phyloP scores from a whole-genome alignment of 1,140 invertebrate genomes.

The Solenopsis fugax region DNA sequence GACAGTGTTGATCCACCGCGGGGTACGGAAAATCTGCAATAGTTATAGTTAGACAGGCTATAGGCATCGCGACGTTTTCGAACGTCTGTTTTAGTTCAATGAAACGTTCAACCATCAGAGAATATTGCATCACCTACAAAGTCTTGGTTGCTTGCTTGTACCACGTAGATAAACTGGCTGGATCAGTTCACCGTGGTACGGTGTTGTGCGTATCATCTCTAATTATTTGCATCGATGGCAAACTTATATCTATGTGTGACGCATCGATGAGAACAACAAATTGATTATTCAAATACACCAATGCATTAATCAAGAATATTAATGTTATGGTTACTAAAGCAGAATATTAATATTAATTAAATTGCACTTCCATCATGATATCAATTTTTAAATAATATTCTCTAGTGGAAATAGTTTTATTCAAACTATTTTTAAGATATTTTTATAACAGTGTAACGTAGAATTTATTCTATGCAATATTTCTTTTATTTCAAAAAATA shows the following conservation, averaged over 20 bases:
- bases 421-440: not conserved
- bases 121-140: not conserved
- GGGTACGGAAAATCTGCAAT: slow-evolving; percentile 34
- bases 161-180: not conserved
- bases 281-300: not conserved
- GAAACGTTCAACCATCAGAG: slow-evolving; percentile 5
- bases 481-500: not conserved
- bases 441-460: not conserved
- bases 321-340: not conserved
- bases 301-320: not conserved
- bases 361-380: not conserved
- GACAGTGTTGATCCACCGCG: slow-evolving; percentile 38
- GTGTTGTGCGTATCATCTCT: not conserved
- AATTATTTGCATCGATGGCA: not conserved
- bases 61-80: slow-evolving; percentile 34
- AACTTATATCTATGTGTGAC: not conserved
- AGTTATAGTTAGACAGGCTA: slow-evolving; percentile 20
- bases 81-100: slow-evolving; percentile 26
- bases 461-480: not conserved
- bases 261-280: not conserved
- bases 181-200: not conserved
- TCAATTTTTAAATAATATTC: slow-evolving; percentile 7
- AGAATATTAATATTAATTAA: slow-evolving; percentile 28
- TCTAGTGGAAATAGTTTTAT: not conserved
- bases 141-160: not conserved